Evolutionary conservation across 2,113 vertebrate genomes (phyloP), one percentile per base, ranked within the genome.

Genomic region (Amblyopsis rosae): DNA sequence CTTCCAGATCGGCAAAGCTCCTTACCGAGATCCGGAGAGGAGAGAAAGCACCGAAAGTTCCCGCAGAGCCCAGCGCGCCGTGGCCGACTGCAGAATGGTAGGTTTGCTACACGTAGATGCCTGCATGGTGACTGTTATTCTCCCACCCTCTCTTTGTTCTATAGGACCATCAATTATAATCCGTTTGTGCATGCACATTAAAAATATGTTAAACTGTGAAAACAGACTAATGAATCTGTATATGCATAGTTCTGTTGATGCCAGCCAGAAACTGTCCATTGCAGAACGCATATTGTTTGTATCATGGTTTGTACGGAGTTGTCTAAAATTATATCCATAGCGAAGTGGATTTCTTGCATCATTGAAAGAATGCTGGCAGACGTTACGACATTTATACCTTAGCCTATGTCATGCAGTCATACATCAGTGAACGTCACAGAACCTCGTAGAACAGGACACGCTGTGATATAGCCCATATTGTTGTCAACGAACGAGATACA

Each of bases 21-120:
- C 93, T 82, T 81, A 90, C 76, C 91, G 93, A 86, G 95, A 95
- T 74, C 59, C 90, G 66, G 92, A 96, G 63, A 94, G 96, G 88
- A 90, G 94, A 89, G 95, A 94, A 92, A 97, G 96, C 92, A 94
- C 92, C 65, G 95, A 96, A 49, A 88, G 94, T 84, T 87, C 90
- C 92, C 91, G 90, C 83, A 94, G 90, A 90, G 94, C 87, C 79
- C 95, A 95, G 73, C 82, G 95, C 82, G 89, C 93, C 82, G 94
- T 96, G 94, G 95, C 95, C 77, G 95, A 96, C 94, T 97, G 96
- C 94, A 98, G 95, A 91, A 96, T 95, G 97, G 97, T 98, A 93
- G 89, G 96, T 96, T 69, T 88, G 88, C 83, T 80, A 73, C 83
- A 84, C 76, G 75, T 73, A 79, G 54, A 50, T 13, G 12, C 59